These are phyloP conservation scores for Aphis gossypii DNA, from an alignment of 1,140 invertebrate genomes.

Conservation along the genomic window DNA sequence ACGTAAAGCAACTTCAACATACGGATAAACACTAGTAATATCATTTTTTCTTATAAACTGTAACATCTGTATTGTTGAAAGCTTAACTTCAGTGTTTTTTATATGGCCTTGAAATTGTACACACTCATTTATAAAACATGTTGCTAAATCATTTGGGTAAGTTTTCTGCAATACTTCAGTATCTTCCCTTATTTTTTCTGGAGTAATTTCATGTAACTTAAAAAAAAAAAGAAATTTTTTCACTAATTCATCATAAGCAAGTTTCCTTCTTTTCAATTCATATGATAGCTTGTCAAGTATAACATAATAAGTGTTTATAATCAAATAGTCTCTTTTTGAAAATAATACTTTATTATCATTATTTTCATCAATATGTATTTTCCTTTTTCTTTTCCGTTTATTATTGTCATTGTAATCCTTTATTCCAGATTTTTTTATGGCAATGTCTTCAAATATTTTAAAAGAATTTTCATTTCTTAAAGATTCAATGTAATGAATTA, in stretches of 20 bases:
- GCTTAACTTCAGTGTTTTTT: slow-evolving; percentile 12
- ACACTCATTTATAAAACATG: not conserved
- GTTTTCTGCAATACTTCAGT: not conserved
- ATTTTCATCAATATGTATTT: slow-evolving; percentile 6
- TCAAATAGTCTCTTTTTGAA: not conserved
- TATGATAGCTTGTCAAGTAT: slow-evolving; percentile 1
- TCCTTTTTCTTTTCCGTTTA: not conserved
- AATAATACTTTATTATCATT: slow-evolving; percentile 26
- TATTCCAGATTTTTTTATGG: not conserved
- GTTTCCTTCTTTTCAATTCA: not conserved
- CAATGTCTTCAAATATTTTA: not conserved
- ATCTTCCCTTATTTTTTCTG: not conserved
- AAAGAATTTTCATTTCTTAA: slow-evolving; percentile 20
- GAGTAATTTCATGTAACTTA: not conserved
- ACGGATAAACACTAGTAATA: not conserved
- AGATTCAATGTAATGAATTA: slow-evolving; percentile 35
- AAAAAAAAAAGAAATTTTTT: slow-evolving; percentile 31
- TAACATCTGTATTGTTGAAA: not conserved
- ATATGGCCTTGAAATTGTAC: not conserved
- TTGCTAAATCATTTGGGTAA: slow-evolving; percentile 17
- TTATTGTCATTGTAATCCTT: not conserved
- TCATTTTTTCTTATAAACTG: not conserved
- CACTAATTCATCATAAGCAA: not conserved
- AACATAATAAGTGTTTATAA: not conserved
- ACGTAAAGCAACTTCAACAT: not conserved